Evolutionary conservation across 2,797 vertebrate species (phyloP).

Genomic region (Eidolon dupreanum): DNA sequence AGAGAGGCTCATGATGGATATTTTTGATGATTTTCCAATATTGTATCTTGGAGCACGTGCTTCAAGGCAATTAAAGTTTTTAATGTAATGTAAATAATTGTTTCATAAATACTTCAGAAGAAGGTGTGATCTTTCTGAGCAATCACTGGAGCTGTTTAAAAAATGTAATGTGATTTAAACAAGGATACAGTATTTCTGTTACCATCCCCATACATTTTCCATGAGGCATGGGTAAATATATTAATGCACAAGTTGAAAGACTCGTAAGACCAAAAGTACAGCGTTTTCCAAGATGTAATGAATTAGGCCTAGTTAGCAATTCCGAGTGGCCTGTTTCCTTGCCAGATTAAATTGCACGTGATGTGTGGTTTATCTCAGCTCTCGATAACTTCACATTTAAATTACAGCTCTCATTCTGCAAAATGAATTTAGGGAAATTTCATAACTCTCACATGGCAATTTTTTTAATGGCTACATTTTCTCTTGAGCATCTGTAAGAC

Average conservation of each 20-base stretch:
- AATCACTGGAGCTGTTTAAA: conserved; percentile 56
- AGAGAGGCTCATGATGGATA: conserved; percentile 74
- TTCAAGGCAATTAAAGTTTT: conserved; percentile 79
- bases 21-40: conserved; percentile 83
- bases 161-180: conserved; percentile 72
- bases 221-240: conserved; percentile 69
- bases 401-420: conserved; percentile 73
- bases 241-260: conserved; percentile 62
- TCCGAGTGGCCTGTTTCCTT: conserved; percentile 71
- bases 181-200: conserved; percentile 73
- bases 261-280: conserved; percentile 58
- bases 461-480: conserved; percentile 68
- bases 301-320: conserved; percentile 78
- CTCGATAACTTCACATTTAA: conserved; percentile 71
- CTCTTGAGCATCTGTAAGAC: conserved; percentile 65
- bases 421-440: conserved; percentile 79
- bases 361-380: conserved; percentile 72
- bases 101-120: conserved; percentile 75
- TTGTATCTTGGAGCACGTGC: conserved; percentile 69
- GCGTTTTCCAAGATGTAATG: conserved; percentile 57
- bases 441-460: conserved; percentile 65
- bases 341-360: conserved; percentile 73
- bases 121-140: conserved; percentile 69
- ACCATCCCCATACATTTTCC: conserved; percentile 70
- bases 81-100: conserved; percentile 82